These are phyloP conservation scores for Melikaiella ostensackeni DNA, from an alignment of 2,888 invertebrate species.

Conservation along the genomic window DNA sequence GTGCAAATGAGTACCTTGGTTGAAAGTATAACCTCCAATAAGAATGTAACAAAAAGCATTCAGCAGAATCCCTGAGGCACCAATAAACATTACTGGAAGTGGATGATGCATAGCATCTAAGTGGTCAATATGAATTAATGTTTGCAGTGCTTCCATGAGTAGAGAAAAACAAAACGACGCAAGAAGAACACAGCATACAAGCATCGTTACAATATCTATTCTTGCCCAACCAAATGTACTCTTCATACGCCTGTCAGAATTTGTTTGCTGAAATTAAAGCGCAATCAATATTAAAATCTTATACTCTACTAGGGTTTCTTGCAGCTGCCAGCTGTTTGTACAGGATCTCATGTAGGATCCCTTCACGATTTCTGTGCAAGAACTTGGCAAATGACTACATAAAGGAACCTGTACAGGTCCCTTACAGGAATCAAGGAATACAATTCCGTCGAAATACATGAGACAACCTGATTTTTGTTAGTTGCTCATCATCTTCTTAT, in stretches of 20 bases:
- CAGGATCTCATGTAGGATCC: no score
- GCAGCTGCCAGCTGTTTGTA: no score
- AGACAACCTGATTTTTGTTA: no score
- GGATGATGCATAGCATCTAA: constrained; percentile 87
- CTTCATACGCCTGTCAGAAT: constrained; percentile 82
- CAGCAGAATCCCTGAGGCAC: constrained; percentile 84
- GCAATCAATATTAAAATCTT: background rate
- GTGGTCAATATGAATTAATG: constrained; percentile 86
- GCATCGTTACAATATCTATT: constrained; percentile 90
- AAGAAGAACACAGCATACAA: constrained; percentile 89
- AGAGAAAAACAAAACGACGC: constrained; percentile 90
- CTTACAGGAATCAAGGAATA: no score
- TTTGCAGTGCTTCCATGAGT: constrained; percentile 89
- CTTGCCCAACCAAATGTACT: constrained; percentile 97
- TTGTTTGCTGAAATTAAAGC: constrained; percentile 76
- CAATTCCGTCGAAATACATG: no score
- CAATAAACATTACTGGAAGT: constrained; percentile 85
- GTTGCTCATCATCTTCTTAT: no score
- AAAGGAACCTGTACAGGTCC: no score
- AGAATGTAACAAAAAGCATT: constrained; percentile 89
- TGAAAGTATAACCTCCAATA: constrained; percentile 88
- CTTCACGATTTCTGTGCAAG: no score
- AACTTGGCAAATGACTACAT: no score
- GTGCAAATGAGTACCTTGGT: constrained; percentile 85
- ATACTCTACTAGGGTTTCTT: no score